phyloP scores from a whole-genome alignment of 2,113 vertebrate species.

The Rhagologus leucostigma region DNA sequence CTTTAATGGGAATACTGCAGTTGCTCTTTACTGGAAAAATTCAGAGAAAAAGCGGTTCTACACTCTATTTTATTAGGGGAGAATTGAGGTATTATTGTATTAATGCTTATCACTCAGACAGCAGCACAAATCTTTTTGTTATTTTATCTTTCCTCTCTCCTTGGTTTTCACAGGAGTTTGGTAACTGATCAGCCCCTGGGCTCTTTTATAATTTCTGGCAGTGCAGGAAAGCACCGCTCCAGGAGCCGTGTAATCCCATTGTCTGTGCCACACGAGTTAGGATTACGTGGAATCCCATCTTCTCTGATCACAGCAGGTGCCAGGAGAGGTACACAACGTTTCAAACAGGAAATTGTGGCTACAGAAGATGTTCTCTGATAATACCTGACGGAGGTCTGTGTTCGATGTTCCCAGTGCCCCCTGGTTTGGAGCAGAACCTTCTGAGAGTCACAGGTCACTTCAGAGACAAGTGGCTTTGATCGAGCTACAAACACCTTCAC shows the following conservation, averaged over 20 bases:
- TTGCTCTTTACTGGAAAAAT: neutral
- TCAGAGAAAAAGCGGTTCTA: neutral
- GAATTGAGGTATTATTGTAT: neutral
- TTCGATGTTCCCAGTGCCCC: neutral
- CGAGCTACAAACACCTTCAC: neutral
- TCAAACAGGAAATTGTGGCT: neutral
- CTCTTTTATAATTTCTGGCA: neutral
- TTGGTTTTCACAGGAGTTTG: neutral
- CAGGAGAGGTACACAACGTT: neutral
- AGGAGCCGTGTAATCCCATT: constrained; percentile 15
- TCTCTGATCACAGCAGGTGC: neutral
- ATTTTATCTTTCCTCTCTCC: neutral
- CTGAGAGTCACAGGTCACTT: neutral
- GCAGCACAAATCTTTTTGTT: neutral
- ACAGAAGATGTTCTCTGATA: neutral
- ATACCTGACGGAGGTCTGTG: accelerated
- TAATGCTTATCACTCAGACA: constrained; percentile 23
- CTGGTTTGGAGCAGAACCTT: neutral
- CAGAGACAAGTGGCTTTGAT: neutral
- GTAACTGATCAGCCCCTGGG: neutral
- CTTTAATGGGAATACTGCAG: neutral
- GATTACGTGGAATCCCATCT: neutral
- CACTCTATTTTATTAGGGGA: neutral
- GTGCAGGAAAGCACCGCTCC: neutral
- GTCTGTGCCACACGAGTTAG: neutral